phyloP scores from a whole-genome alignment of 2,113 vertebrate genomes.

The Gymnogyps californianus region DNA sequence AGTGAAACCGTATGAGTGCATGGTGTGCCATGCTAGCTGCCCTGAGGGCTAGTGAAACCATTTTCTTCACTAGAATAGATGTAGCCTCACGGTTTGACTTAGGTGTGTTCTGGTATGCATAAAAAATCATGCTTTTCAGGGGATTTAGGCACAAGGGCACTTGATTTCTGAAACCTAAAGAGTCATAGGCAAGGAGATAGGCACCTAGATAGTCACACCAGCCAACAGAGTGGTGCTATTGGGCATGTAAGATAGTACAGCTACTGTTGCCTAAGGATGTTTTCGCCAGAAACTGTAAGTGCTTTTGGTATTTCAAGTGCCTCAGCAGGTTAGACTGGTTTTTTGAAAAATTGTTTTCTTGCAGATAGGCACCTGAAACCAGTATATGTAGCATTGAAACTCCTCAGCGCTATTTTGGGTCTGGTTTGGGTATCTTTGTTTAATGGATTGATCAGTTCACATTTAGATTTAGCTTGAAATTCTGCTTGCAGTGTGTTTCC shows the following conservation, averaged over 20 bases:
- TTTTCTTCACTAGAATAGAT: neutral
- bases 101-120: slow-evolving; percentile 40
- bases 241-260: slow-evolving; percentile 45
- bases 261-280: slow-evolving; percentile 33
- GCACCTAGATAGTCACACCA: neutral
- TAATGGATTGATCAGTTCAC: neutral
- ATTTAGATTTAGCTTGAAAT: neutral
- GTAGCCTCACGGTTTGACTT: neutral
- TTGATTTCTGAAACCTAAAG: slow-evolving; percentile 22
- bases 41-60: neutral
- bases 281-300: slow-evolving; percentile 11
- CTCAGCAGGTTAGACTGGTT: neutral
- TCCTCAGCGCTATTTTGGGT: neutral
- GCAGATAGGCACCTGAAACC: neutral
- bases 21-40: neutral
- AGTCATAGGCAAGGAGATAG: neutral
- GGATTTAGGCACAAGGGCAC: neutral
- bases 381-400: neutral
- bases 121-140: neutral
- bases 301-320: neutral
- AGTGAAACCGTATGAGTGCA: neutral
- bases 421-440: neutral
- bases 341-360: neutral
- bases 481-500: neutral
- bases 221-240: neutral